Conservation (phyloP, 2,113 vertebrate species). For the Nyctereutes procyonoides region DNA sequence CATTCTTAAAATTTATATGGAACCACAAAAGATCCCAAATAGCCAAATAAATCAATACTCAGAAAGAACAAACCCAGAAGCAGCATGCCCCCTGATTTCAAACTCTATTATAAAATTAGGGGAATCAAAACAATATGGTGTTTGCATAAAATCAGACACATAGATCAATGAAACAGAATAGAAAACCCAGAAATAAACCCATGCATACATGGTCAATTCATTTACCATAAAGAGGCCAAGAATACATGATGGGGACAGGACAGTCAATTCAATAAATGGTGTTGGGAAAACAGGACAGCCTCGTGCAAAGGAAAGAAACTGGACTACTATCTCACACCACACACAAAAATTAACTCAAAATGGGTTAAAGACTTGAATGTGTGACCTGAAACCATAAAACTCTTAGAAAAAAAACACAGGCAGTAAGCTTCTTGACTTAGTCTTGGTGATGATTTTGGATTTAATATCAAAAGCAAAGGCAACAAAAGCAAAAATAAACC, state of each 20-base stretch:
- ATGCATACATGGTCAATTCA: background rate
- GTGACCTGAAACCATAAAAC: background rate
- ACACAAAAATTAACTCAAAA: background rate
- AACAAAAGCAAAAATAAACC: background rate
- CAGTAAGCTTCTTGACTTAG: fast-evolving
- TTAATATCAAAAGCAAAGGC: background rate
- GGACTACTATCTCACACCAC: fast-evolving
- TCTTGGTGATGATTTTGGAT: too few species aligned
- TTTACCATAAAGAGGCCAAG: too few species aligned
- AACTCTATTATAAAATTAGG: background rate
- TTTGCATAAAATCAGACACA: background rate
- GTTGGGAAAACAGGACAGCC: background rate
- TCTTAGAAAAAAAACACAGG: background rate
- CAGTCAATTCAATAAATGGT: background rate
- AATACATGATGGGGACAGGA: fast-evolving
- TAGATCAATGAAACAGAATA: background rate
- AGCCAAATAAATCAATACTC: background rate
- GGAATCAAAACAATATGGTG: background rate
- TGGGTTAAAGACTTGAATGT: background rate
- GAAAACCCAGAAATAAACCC: background rate
- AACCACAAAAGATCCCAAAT: background rate
- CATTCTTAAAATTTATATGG: background rate
- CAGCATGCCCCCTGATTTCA: background rate
- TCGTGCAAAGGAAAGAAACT: fast-evolving
- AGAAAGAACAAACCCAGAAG: background rate